Conservation (phyloP, 2,888 invertebrate species). For the Acanthosepion lycidas region DNA sequence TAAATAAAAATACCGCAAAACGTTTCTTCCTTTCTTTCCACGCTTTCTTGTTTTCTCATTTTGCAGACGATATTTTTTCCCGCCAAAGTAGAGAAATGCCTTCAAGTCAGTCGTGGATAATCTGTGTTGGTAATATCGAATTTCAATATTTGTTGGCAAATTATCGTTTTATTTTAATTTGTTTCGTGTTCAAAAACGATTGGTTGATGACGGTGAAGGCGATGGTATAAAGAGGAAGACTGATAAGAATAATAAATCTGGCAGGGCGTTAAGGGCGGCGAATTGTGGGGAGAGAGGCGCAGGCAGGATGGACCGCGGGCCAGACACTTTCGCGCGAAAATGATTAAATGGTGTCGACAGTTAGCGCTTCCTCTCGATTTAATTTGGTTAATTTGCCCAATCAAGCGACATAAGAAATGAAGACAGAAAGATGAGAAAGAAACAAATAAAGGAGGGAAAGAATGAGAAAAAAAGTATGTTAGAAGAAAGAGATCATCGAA, state of each 20-base stretch:
- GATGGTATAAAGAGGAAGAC: not conserved
- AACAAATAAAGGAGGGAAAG: not conserved
- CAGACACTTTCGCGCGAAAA: conserved; percentile 8
- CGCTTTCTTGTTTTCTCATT: not conserved
- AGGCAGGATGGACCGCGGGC: conserved; percentile 12
- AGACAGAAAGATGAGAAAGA: too few relatives aligned
- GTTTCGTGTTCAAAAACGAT: not conserved
- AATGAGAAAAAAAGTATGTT: not conserved
- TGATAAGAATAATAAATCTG: not conserved
- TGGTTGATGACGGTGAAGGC: not conserved
- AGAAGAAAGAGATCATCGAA: not conserved
- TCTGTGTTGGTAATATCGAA: not conserved
- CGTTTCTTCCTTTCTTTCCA: not conserved
- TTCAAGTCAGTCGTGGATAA: not conserved
- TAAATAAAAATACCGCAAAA: not conserved
- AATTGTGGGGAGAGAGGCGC: too few relatives aligned
- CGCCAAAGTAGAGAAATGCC: conserved; percentile 33
- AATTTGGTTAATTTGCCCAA: conserved; percentile 33
- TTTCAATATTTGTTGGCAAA: conserved; percentile 33
- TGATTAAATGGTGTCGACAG: conserved; percentile 33
- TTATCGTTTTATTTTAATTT: conserved; percentile 33
- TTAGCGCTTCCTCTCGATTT: conserved; percentile 33
- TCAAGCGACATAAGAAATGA: not conserved
- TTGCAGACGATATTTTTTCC: not conserved
- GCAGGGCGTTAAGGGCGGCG: not conserved